phyloP scores from a whole-genome alignment of 2,888 invertebrate species.

The Aplocera efformata region DNA sequence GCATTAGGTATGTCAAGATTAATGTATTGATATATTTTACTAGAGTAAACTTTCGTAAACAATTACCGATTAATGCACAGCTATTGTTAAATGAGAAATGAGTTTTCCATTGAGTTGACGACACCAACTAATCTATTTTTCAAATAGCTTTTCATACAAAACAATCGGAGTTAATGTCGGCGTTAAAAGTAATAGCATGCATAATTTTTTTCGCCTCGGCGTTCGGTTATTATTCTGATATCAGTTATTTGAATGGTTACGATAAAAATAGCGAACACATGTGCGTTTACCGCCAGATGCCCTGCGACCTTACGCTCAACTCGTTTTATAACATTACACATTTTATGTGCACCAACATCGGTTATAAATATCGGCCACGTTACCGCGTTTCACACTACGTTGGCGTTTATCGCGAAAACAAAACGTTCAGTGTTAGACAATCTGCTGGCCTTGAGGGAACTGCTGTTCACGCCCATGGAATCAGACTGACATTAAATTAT shows the following conservation, averaged over 20 bases:
- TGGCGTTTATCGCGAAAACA: slow-evolving; percentile 46
- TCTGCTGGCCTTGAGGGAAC: slow-evolving; percentile 22
- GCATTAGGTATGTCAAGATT: too few relatives aligned
- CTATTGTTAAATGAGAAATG: not conserved
- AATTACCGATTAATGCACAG: too few relatives aligned
- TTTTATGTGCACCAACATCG: slow-evolving; percentile 43
- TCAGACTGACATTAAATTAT: slow-evolving; percentile 16
- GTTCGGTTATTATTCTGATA: slow-evolving; percentile 49
- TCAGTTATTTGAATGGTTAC: slow-evolving; percentile 59
- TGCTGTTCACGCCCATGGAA: slow-evolving; percentile 17
- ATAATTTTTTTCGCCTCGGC: slow-evolving; percentile 37
- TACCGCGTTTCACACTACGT: slow-evolving; percentile 52
- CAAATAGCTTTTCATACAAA: slow-evolving; percentile 19
- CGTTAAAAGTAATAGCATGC: slow-evolving; percentile 32
- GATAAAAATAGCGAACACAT: slow-evolving; percentile 75
- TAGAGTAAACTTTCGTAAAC: too few relatives aligned
- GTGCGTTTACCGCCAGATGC: slow-evolving; percentile 69
- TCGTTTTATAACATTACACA: slow-evolving; percentile 47
- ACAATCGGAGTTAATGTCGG: slow-evolving; percentile 30
- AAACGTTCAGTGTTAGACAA: slow-evolving; percentile 36
- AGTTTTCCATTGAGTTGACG: too few relatives aligned
- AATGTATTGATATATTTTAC: too few relatives aligned
- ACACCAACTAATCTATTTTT: slow-evolving; percentile 16
- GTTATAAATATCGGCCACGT: slow-evolving; percentile 53
- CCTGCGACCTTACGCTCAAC: slow-evolving; percentile 68